Conservation (phyloP, 1,140 invertebrate genomes). For the Pseudomyrmex cubaensis region DNA sequence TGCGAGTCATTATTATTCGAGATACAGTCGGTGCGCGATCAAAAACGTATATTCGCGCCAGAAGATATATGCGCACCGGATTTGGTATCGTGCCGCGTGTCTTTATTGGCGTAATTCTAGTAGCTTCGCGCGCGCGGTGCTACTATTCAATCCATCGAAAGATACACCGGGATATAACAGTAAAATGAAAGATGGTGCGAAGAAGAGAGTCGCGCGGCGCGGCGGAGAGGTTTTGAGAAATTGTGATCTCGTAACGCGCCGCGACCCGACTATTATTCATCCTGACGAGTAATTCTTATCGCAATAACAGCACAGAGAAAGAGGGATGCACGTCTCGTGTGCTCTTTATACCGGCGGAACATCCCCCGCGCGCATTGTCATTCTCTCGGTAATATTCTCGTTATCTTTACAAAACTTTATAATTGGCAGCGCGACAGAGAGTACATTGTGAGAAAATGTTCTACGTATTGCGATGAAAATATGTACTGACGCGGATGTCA, state of each 20-base stretch:
- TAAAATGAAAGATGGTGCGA: slow-evolving; percentile 18
- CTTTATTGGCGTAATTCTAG: slow-evolving; percentile 8
- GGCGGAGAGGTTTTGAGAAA: slow-evolving; percentile 39
- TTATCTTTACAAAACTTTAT: slow-evolving; percentile 49
- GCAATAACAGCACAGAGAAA: slow-evolving; percentile 21
- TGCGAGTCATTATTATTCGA: slow-evolving; percentile 28
- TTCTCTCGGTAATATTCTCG: slow-evolving; percentile 32
- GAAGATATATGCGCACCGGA: not conserved
- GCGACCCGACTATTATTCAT: slow-evolving; percentile 46
- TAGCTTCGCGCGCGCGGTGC: not conserved
- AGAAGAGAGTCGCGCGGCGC: slow-evolving; percentile 2
- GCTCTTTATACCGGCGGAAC: slow-evolving; percentile 15
- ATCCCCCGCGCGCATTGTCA: slow-evolving; percentile 19
- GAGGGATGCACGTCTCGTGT: not conserved
- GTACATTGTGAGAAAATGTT: slow-evolving; percentile 1
- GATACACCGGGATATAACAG: slow-evolving; percentile 14
- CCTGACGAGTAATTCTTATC: slow-evolving; percentile 52
- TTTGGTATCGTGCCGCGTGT: not conserved
- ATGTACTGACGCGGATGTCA: not conserved
- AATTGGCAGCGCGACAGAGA: slow-evolving; percentile 13
- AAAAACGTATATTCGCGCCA: slow-evolving; percentile 27
- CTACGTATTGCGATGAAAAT: not conserved
- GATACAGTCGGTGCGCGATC: slow-evolving; percentile 23
- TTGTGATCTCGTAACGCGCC: slow-evolving; percentile 41
- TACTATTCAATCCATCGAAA: slow-evolving; percentile 34